Percentiles rank a stretch among this genome's conserved stretches.
phyloP scores from a whole-genome alignment of 1,140 invertebrate species.

The Chymomyza costata region DNA sequence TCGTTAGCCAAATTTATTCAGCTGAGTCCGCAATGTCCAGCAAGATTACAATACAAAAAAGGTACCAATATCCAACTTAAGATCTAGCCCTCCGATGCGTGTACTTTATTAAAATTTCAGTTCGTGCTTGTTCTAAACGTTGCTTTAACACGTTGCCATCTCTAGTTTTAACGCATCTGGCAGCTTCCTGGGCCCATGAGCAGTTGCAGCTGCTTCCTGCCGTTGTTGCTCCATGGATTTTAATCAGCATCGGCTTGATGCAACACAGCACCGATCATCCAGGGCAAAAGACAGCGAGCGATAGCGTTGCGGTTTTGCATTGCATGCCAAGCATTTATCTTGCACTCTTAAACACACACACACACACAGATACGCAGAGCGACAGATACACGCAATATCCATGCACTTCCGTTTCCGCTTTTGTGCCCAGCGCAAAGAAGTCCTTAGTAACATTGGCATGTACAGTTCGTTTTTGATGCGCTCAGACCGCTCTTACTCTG shows the following conservation, averaged over 20 bases:
- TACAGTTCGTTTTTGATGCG: neutral
- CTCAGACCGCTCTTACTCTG: neutral
- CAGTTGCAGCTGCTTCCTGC: too few relatives aligned
- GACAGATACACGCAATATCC: neutral
- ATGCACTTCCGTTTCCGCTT: constrained; percentile 32
- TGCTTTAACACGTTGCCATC: too few relatives aligned
- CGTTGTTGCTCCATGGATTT: constrained; percentile 10
- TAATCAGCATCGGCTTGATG: constrained; percentile 4
- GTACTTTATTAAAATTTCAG: neutral
- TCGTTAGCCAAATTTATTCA: too few relatives aligned
- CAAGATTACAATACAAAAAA: too few relatives aligned
- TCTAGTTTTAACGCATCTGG: too few relatives aligned
- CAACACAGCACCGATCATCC: too few relatives aligned
- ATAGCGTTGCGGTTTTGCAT: constrained; percentile 21
- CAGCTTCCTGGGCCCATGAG: too few relatives aligned
- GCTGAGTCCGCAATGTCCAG: too few relatives aligned
- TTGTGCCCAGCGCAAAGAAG: neutral
- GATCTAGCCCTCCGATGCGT: too few relatives aligned
- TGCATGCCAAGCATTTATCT: constrained; percentile 29
- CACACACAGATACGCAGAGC: neutral
- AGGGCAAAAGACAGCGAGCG: constrained; percentile 20
- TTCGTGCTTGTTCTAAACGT: neutral
- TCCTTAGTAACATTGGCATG: neutral
- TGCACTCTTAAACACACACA: constrained; percentile 4
- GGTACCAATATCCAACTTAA: too few relatives aligned